These are phyloP conservation scores for Ciconia boyciana DNA, from an alignment of 2,113 vertebrate species.

Conservation along the genomic window DNA sequence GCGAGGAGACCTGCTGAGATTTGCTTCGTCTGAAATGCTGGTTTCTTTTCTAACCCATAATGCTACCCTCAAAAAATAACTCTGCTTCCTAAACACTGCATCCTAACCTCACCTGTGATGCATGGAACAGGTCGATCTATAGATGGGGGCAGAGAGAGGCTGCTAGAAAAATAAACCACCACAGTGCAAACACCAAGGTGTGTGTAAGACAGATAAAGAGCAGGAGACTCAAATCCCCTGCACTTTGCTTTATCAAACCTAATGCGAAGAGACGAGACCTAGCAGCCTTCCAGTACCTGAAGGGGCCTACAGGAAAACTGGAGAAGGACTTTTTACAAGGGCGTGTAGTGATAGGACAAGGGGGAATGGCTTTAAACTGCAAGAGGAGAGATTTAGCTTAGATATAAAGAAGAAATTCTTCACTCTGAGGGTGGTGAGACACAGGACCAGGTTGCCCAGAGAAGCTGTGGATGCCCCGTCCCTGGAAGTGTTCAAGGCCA, in stretches of 20 bases:
- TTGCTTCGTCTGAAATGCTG: background rate
- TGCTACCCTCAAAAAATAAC: background rate
- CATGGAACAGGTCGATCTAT: rapidly evolving
- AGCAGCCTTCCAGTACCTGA: too few species aligned
- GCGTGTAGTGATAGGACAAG: too few species aligned
- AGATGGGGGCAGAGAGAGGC: background rate
- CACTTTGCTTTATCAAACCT: background rate
- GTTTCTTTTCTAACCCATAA: background rate
- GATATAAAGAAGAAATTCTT: too few species aligned
- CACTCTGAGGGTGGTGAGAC: too few species aligned
- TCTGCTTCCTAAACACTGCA: background rate
- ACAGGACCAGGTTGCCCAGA: too few species aligned
- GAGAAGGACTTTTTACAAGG: too few species aligned
- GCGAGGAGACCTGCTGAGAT: background rate
- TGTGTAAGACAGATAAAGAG: background rate
- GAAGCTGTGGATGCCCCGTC: too few species aligned
- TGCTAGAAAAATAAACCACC: background rate
- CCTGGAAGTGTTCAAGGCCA: too few species aligned
- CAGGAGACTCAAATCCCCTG: background rate
- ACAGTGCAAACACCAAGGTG: background rate
- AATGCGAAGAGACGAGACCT: background rate
- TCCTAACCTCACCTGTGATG: background rate
- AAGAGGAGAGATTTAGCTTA: too few species aligned
- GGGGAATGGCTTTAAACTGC: too few species aligned
- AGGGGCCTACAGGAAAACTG: too few species aligned